Percentiles rank a stretch among this genome's conserved stretches.
Conservation (phyloP, 2,797 vertebrate genomes). For the Neosilurus mollespiculum region DNA sequence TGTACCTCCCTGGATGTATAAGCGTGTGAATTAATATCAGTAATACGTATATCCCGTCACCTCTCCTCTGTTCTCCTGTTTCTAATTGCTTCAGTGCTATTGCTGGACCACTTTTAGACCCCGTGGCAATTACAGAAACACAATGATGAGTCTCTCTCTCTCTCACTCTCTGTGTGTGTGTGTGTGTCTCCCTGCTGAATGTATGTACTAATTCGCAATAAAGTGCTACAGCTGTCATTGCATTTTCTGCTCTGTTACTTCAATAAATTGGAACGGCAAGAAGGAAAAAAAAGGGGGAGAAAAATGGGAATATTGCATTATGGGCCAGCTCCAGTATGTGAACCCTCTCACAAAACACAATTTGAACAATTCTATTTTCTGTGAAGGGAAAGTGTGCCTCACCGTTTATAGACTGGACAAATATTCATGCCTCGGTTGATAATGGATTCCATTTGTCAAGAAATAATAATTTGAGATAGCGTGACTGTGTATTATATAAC, state of each 20-base stretch:
- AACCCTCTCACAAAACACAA: conserved; percentile 86
- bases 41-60: conserved; percentile 82
- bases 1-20: conserved; percentile 57
- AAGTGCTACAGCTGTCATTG: conserved; percentile 99
- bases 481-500: conserved; percentile 54
- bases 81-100: conserved; percentile 89
- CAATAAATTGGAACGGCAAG: conserved; percentile 97
- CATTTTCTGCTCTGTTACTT: conserved; percentile 99
- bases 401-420: conserved; percentile 86
- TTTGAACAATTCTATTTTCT: conserved; percentile 78
- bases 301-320: conserved; percentile 88
- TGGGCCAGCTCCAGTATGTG: conserved; percentile 70
- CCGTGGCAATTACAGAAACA: conserved; percentile 95
- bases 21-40: conserved; percentile 79
- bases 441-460: conserved; percentile 71
- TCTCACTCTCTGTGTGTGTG: conserved; percentile 14
- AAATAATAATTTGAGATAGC: conserved; percentile 67
- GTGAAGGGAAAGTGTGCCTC: conserved; percentile 81
- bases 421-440: conserved; percentile 82
- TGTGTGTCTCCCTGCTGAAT: conserved; percentile 76
- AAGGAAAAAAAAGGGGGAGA: conserved; percentile 28
- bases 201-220: conserved; percentile 99
- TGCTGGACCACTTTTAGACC: conserved; percentile 85
- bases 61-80: conserved; percentile 83
- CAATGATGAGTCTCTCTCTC: conserved; percentile 80